Evolutionary conservation across 2,113 vertebrate species (phyloP).

Genomic region (Columbina picui): DNA sequence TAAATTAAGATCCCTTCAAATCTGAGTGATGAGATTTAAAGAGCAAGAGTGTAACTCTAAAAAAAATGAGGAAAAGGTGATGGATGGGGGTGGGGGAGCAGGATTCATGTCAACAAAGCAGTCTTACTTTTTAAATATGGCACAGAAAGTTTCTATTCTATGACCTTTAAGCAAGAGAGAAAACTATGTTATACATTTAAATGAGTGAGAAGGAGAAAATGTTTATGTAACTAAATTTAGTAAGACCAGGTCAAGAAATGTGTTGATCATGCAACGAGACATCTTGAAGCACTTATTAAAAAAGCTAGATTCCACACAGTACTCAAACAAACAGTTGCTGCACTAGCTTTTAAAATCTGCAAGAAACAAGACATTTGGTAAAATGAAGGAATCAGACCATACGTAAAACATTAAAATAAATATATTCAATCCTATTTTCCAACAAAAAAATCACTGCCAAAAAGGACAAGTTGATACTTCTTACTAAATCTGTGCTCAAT

Average conservation of each 20-base stretch:
- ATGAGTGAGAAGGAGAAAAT: not conserved
- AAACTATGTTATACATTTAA: not conserved
- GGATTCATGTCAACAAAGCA: not conserved
- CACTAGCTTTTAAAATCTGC: not conserved
- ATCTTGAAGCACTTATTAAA: not conserved
- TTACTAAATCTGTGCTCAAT: slow-evolving; percentile 3
- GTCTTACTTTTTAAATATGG: not conserved
- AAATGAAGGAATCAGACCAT: not conserved
- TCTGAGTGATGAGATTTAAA: not conserved
- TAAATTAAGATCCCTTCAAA: slow-evolving; percentile 22
- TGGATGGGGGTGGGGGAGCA: not conserved
- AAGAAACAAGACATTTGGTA: not conserved
- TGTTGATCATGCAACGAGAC: not conserved
- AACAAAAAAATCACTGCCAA: not conserved
- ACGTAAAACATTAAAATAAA: slow-evolving; percentile 23
- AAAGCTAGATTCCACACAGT: not conserved
- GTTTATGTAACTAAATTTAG: not conserved
- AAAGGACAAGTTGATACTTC: slow-evolving; percentile 14
- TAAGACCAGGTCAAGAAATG: not conserved
- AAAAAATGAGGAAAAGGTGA: not conserved
- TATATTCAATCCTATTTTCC: slow-evolving; percentile 3
- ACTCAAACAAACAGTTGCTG: not conserved
- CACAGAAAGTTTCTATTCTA: not conserved
- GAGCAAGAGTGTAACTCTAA: not conserved
- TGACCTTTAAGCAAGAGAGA: not conserved